Evolutionary conservation across 2,888 invertebrate species (phyloP).

Genomic region (Apeira syringaria): DNA sequence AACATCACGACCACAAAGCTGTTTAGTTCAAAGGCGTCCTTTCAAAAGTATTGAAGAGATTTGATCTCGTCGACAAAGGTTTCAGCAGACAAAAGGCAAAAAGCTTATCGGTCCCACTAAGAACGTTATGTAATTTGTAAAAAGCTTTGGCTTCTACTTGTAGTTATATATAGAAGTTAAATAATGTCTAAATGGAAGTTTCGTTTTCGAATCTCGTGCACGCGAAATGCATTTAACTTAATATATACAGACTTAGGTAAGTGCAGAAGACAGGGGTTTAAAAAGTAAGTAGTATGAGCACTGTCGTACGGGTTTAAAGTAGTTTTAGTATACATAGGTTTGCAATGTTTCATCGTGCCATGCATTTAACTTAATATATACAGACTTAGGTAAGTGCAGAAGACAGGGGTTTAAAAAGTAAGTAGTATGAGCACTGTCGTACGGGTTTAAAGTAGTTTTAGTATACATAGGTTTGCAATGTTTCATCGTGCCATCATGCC

Average conservation of each 20-base stretch:
- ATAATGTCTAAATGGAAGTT: conserved; percentile 7
- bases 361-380: no score
- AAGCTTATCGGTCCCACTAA: conserved; percentile 19
- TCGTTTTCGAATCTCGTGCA: conserved; percentile 11
- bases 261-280: background rate
- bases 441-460: background rate
- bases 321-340: background rate
- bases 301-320: background rate
- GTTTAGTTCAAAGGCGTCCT: conserved; percentile 16
- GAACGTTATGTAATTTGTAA: conserved; percentile 20
- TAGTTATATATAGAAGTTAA: conserved; percentile 2
- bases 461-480: background rate
- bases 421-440: background rate
- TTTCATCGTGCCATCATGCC: conserved; percentile 13
- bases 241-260: no score
- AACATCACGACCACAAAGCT: conserved; percentile 16
- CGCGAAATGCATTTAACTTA: conserved; percentile 11
- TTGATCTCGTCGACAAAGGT: conserved; percentile 16
- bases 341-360: conserved; percentile 13
- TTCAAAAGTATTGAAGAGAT: conserved; percentile 16
- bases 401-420: background rate
- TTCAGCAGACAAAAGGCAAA: conserved; percentile 24
- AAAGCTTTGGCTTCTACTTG: conserved; percentile 9
- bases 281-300: background rate
- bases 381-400: background rate